Conservation (phyloP, 1,140 invertebrate genomes). For the Anoplophora glabripennis region DNA sequence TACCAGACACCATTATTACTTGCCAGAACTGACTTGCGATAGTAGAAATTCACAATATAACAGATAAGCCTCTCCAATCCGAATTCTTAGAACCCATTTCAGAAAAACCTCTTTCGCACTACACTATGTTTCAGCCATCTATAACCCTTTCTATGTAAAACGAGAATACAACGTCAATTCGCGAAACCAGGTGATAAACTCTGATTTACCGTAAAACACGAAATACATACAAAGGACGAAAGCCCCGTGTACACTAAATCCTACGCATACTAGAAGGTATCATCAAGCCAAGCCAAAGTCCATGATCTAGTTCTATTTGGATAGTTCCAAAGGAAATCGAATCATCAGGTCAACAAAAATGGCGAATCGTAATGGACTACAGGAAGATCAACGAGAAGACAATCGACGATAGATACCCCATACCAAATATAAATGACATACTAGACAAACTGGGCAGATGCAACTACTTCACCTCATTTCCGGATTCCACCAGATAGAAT, state of each 20-base stretch:
- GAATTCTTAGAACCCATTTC: too few species aligned
- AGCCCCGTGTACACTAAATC: constrained; percentile 41
- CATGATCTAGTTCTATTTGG: constrained; percentile 15
- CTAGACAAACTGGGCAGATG: constrained; percentile 4
- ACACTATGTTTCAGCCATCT: too few species aligned
- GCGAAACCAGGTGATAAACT: constrained; percentile 9
- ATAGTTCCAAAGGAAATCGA: constrained; percentile 2
- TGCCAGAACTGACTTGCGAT: too few species aligned
- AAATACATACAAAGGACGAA: constrained; percentile 34
- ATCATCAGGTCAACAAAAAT: constrained; percentile 2
- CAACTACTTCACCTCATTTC: constrained; percentile 6
- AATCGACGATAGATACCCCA: constrained; percentile 1
- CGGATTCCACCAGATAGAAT: constrained; percentile 9
- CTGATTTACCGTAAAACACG: constrained; percentile 33
- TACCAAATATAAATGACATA: constrained; percentile 6
- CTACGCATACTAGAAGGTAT: constrained; percentile 44
- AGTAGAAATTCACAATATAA: too few species aligned
- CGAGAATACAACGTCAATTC: too few species aligned
- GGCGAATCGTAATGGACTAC: constrained; percentile 4
- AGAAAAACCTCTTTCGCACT: too few species aligned
- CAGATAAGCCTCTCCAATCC: too few species aligned
- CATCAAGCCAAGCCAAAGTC: neutral
- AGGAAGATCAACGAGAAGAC: constrained; percentile 6
- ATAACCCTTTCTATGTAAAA: too few species aligned
- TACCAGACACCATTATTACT: too few species aligned